Percentiles rank a stretch among this genome's conserved stretches.
These are phyloP conservation scores for Anastrepha ludens DNA, from an alignment of 1,140 invertebrate genomes.

Conservation along the genomic window DNA sequence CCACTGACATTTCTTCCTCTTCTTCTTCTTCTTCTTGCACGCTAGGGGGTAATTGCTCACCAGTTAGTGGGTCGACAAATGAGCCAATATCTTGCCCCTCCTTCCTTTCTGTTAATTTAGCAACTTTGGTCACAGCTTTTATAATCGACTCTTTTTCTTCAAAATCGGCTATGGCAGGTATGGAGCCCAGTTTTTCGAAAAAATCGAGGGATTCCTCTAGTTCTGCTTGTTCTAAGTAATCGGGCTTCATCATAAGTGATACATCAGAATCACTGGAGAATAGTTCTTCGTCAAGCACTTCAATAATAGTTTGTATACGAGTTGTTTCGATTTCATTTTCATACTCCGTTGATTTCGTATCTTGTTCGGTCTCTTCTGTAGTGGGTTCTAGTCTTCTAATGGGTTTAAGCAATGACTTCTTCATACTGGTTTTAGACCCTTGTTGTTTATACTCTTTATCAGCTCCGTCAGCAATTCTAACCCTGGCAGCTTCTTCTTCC, in stretches of 20 bases:
- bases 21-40: neutral
- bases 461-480: neutral
- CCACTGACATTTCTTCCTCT: conserved; percentile 35
- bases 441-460: neutral
- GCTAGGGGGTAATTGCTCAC: neutral
- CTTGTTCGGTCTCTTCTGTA: neutral
- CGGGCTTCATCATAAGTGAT: neutral
- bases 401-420: neutral
- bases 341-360: neutral
- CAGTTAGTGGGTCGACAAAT: conserved; percentile 31
- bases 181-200: conserved; percentile 1
- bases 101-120: neutral
- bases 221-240: neutral
- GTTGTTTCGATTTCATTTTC: neutral
- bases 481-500: neutral
- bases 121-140: neutral
- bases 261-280: neutral
- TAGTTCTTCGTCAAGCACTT: neutral
- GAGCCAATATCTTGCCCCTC: neutral
- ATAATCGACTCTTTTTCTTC: neutral
- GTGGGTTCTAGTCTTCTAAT: neutral
- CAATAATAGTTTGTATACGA: neutral
- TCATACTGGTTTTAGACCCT: neutral
- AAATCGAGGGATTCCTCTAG: conserved; percentile 8
- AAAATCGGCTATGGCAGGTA: neutral